Evolutionary conservation across 2,888 invertebrate species (phyloP).

Genomic region (Thecophora atra): DNA sequence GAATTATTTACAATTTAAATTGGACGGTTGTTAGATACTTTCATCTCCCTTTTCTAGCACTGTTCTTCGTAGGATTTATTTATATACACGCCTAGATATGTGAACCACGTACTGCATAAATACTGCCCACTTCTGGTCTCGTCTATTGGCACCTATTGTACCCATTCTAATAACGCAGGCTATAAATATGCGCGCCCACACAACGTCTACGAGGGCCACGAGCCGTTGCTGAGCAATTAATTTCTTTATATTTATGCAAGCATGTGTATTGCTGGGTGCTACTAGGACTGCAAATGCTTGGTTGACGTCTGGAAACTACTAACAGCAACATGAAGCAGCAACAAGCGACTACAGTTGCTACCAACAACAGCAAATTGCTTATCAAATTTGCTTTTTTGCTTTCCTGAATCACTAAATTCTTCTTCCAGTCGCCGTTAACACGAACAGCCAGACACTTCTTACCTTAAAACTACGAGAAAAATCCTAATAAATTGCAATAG

Average conservation of each 20-base stretch:
- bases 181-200: slow-evolving; percentile 31
- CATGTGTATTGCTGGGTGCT: not conserved
- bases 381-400: slow-evolving; percentile 19
- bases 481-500: slow-evolving; percentile 29
- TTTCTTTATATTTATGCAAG: slow-evolving; percentile 25
- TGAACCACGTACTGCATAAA: not conserved
- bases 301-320: slow-evolving; percentile 11
- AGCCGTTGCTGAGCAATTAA: slow-evolving; percentile 32
- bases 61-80: too few species aligned
- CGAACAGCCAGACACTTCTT: not conserved
- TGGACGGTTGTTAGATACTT: too few species aligned
- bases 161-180: not conserved
- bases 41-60: too few species aligned
- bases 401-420: too few species aligned
- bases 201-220: slow-evolving; percentile 24
- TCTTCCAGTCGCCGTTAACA: not conserved
- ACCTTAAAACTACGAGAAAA: slow-evolving; percentile 3
- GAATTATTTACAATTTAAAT: too few species aligned
- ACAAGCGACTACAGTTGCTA: not conserved
- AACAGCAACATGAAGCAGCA: slow-evolving; percentile 7
- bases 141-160: not conserved
- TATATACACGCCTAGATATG: not conserved
- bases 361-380: slow-evolving; percentile 32
- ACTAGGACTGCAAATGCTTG: slow-evolving; percentile 28
- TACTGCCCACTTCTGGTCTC: not conserved